These are phyloP conservation scores for Eira barbara DNA, from an alignment of 2,113 vertebrate species.

Conservation along the genomic window DNA sequence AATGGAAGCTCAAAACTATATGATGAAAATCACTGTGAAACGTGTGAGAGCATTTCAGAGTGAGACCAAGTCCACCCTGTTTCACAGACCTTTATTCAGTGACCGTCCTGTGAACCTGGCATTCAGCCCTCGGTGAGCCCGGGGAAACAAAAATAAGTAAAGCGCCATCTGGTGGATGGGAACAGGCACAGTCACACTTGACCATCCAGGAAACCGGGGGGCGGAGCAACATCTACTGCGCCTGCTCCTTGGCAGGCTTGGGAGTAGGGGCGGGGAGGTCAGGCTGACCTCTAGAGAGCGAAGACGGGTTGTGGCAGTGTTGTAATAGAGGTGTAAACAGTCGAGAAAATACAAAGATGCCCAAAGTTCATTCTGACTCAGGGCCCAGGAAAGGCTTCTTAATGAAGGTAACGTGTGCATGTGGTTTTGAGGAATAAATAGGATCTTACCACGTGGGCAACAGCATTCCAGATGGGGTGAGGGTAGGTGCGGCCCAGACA, in stretches of 20 bases:
- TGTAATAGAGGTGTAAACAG: background rate
- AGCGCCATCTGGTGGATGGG: background rate
- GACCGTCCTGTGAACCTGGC: background rate
- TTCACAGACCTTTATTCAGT: background rate
- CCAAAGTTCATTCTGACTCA: background rate
- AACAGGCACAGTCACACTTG: background rate
- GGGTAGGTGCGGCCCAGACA: background rate
- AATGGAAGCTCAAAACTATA: background rate
- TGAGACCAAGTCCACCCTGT: background rate
- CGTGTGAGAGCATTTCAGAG: background rate
- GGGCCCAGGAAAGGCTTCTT: background rate
- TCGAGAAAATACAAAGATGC: background rate
- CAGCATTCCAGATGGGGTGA: background rate
- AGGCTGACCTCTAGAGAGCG: background rate
- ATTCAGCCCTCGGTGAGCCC: background rate
- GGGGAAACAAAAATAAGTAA: background rate
- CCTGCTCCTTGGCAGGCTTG: background rate
- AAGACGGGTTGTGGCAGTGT: background rate
- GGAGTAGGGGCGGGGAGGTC: background rate
- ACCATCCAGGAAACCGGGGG: background rate
- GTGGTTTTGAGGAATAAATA: background rate
- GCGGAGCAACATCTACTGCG: background rate
- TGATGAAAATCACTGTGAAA: background rate
- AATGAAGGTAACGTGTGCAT: background rate
- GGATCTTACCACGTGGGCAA: background rate